A percentile compares a stretch with the other conserved stretches of the same genome.
Conservation (phyloP, 2,797 vertebrate genomes). For the Phalloptychus januarius region DNA sequence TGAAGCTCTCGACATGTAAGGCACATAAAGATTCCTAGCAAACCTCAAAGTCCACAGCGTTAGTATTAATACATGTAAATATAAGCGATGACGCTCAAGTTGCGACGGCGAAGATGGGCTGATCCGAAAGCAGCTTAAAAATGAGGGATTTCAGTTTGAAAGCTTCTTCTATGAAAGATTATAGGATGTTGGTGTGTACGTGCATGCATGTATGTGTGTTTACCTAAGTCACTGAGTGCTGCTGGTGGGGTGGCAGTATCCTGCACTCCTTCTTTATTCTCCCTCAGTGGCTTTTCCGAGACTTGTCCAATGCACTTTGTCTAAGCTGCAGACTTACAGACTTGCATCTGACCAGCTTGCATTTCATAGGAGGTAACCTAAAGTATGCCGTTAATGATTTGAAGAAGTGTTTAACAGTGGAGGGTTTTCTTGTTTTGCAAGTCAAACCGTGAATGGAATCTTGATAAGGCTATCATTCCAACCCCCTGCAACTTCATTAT, state of each 20-base stretch:
- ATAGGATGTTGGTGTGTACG: slow-evolving; percentile 7
- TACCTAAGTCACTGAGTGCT: slow-evolving; percentile 48
- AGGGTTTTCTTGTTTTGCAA: slow-evolving; percentile 15
- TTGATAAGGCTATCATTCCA: slow-evolving; percentile 4
- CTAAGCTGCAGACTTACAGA: slow-evolving; percentile 48
- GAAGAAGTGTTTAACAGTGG: background rate
- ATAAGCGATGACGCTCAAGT: slow-evolving; percentile 27
- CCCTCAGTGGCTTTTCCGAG: slow-evolving; percentile 62
- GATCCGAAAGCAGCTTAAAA: slow-evolving; percentile 39
- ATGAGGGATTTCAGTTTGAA: slow-evolving; percentile 46
- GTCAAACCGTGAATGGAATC: slow-evolving; percentile 3
- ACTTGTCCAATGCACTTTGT: slow-evolving; percentile 74
- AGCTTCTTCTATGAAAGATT: slow-evolving; percentile 29
- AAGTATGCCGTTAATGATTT: slow-evolving; percentile 34
- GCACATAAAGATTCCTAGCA: slow-evolving; percentile 43
- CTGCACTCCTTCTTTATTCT: slow-evolving; percentile 35
- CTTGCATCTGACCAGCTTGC: slow-evolving; percentile 51
- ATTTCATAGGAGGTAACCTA: slow-evolving; percentile 46
- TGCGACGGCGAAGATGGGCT: slow-evolving; percentile 34
- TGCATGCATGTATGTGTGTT: background rate
- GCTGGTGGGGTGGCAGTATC: slow-evolving; percentile 38
- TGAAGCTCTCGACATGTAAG: slow-evolving; percentile 27
- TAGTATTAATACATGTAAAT: slow-evolving; percentile 48
- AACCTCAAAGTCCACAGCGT: slow-evolving; percentile 46
- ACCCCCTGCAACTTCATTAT: background rate